These are phyloP conservation scores for Bagarius yarrelli DNA, from an alignment of 2,113 vertebrate species.

Conservation along the genomic window DNA sequence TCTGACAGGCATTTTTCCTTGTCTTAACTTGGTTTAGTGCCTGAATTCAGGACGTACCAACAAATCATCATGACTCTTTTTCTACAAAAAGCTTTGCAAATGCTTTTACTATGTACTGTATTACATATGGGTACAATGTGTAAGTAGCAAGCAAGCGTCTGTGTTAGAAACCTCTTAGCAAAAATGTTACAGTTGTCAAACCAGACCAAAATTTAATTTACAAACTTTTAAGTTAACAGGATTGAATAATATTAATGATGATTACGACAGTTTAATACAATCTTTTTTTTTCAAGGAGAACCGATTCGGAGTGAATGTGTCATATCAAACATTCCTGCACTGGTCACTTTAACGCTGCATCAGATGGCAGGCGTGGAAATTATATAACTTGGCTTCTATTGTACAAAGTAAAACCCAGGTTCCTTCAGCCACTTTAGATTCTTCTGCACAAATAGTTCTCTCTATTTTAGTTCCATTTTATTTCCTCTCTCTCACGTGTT, in stretches of 20 bases:
- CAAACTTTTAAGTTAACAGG: not conserved
- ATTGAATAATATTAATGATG: not conserved
- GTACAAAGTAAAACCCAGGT: slow-evolving; percentile 6
- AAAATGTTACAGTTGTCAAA: not conserved
- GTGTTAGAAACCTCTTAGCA: not conserved
- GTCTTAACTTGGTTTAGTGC: not conserved
- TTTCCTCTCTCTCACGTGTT: not conserved
- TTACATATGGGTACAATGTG: not conserved
- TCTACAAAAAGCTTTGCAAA: not conserved
- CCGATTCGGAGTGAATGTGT: not conserved
- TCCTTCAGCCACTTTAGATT: slow-evolving; percentile 8
- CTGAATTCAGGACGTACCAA: not conserved
- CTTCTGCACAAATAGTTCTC: slow-evolving; percentile 5
- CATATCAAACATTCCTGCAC: slow-evolving; percentile 15
- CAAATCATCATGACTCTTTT: not conserved
- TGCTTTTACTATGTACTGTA: not conserved
- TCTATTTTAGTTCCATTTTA: slow-evolving; percentile 15
- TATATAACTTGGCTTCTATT: slow-evolving; percentile 3
- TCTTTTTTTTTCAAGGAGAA: not conserved
- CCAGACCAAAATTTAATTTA: not conserved
- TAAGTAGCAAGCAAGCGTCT: not conserved
- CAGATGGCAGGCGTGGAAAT: not conserved
- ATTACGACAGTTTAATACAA: not conserved
- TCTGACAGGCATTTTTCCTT: not conserved
- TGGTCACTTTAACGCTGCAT: not conserved